These are phyloP conservation scores for Hemistola chrysoprasaria DNA, from an alignment of 2,888 invertebrate genomes.

Conservation along the genomic window DNA sequence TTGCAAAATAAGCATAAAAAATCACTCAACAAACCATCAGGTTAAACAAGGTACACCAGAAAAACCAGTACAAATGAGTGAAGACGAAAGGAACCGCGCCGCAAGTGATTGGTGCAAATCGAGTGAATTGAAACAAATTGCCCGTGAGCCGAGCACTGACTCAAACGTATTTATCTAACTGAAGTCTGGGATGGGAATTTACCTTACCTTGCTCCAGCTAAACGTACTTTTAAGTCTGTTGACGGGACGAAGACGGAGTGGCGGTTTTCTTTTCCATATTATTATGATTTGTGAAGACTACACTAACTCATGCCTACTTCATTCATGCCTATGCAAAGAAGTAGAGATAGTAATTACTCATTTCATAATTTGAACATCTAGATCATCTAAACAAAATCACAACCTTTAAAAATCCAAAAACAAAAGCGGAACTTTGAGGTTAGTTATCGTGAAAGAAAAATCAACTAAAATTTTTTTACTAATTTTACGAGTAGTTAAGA, in stretches of 20 bases:
- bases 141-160: conserved; percentile 39
- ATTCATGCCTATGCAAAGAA: no score
- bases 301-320: no score
- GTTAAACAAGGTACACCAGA: neutral
- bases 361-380: no score
- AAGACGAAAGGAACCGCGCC: conserved; percentile 21
- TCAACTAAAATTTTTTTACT: no score
- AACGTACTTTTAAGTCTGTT: conserved; percentile 9
- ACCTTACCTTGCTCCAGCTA: neutral
- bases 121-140: conserved; percentile 57
- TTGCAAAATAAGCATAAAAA: no score
- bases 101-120: conserved; percentile 36
- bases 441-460: no score
- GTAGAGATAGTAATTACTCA: no score
- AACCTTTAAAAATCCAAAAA: no score
- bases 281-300: neutral
- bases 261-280: conserved; percentile 1
- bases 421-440: no score
- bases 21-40: no score
- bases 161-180: conserved; percentile 36
- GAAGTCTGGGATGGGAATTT: neutral
- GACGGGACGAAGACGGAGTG: neutral
- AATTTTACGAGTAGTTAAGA: no score
- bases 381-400: no score
- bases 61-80: conserved; percentile 22